Base-by-base conservation (phyloP, 2,888 invertebrate genomes). In the Magallana nippona region DNA sequence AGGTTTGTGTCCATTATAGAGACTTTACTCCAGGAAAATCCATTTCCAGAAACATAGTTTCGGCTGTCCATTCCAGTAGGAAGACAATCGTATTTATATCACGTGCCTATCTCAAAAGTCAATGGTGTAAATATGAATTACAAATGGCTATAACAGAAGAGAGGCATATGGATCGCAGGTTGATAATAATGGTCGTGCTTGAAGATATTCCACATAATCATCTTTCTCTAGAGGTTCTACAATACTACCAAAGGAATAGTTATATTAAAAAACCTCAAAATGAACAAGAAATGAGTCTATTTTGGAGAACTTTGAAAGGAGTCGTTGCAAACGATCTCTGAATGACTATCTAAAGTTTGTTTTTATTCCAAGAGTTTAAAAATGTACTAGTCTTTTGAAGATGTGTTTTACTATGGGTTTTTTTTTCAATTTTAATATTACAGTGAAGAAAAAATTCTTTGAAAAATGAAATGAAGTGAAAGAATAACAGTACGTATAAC, bases 121-220 rank as follows among this genome's bases (percentile, higher is more conserved):
- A 80, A 3, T 80, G 80, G 80, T 80, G 80, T 17, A 80, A 58
- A 57, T 57, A 80, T 55, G 80, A 80, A 80, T 17, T 80, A 5
- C 58, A 55, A 19, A 80, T 80, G 80, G 80, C 80, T 10, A 57
- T 32, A 17, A 57, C 55, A 17, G 80, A 80, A 27, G 58, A 80
- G 27, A 55, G 27, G 0, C 80, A 80, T 15, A 32, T 32, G 32
- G 32, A 57, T 10, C 56, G 80, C 10, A 80, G 58, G 15, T 57
- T 27, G 19, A 57, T 80, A 13, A 57, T 80, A 10, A 56, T 80
- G 32, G 22, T 22, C 17, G 80, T 80, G 19, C 80, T 80, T 58
- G 80, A 80, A 57, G 58, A 80, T 22, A 57, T 80, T 1, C 56
- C 56, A 11, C 57, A 58, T 2, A 57, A 19, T 27, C 57, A 80